These are phyloP conservation scores for Agrotis clavis DNA, from an alignment of 2,888 invertebrate species.

Conservation along the genomic window DNA sequence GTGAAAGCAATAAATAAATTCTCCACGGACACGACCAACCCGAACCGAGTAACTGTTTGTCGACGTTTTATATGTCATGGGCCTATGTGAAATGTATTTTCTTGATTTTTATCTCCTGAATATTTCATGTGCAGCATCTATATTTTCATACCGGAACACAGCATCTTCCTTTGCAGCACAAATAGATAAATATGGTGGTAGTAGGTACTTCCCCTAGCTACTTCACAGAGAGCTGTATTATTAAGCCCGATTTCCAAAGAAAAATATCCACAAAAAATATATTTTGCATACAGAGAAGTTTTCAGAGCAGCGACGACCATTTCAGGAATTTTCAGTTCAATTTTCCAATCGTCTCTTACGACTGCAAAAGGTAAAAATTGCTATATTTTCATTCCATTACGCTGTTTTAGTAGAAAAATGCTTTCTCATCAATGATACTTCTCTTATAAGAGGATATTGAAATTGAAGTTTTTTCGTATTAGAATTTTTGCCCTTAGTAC, in stretches of 20 bases:
- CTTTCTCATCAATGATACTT: neutral
- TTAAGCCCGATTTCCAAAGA: neutral
- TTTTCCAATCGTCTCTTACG: slow-evolving; percentile 19
- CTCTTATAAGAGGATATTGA: neutral
- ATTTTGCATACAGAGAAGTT: slow-evolving; percentile 8
- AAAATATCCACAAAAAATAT: neutral
- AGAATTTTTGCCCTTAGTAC: neutral
- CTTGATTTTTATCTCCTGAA: no score
- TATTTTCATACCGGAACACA: no score
- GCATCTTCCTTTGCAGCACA: no score
- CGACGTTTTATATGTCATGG: no score
- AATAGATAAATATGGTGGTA: no score
- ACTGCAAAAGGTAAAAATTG: neutral
- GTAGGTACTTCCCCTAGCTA: no score
- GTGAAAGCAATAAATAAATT: no score
- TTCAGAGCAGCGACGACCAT: neutral
- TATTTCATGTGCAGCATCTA: no score
- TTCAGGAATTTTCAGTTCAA: slow-evolving; percentile 20
- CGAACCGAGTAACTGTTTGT: no score
- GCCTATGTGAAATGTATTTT: no score
- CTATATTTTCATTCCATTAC: slow-evolving; percentile 20
- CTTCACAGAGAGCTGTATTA: no score
- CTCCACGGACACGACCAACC: no score
- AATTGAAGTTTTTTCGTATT: neutral
- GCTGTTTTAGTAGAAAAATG: neutral